Percentiles rank a stretch among this genome's conserved stretches.
Conservation (phyloP, 2,113 vertebrate species). For the Haemorhous mexicanus region DNA sequence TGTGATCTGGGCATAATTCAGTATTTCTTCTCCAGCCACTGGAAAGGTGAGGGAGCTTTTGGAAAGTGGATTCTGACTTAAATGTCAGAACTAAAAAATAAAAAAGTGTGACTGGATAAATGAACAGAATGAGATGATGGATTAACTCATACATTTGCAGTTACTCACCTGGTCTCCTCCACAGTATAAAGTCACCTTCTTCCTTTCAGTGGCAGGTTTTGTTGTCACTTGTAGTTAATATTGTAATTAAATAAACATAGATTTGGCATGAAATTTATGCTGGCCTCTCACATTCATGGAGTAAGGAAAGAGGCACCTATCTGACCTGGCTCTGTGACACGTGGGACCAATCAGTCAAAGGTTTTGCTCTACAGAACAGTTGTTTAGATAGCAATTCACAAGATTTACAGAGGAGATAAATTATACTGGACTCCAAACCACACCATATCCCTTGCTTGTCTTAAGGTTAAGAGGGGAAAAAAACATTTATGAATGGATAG, state of each 20-base stretch:
- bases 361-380: neutral
- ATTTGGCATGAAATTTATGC: neutral
- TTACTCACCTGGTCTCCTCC: neutral
- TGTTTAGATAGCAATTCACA: slow-evolving; percentile 48
- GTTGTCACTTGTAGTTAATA: slow-evolving; percentile 1
- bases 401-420: slow-evolving; percentile 45
- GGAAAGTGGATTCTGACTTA: slow-evolving; percentile 17
- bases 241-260: slow-evolving; percentile 33
- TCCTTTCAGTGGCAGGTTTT: slow-evolving; percentile 28
- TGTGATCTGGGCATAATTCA: neutral
- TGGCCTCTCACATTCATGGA: neutral
- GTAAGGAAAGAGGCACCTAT: neutral
- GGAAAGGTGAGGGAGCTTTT: slow-evolving; percentile 4
- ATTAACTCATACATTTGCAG: neutral
- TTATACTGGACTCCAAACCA: slow-evolving; percentile 3
- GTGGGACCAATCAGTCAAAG: neutral
- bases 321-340: neutral
- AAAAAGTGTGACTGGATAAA: slow-evolving; percentile 15
- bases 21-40: neutral
- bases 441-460: neutral
- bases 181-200: neutral
- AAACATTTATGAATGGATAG: neutral
- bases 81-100: slow-evolving; percentile 24
- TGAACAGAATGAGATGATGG: neutral
- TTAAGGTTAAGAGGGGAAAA: slow-evolving; percentile 3